Base-by-base conservation (phyloP, 2,888 invertebrate species). In the Nasonia oneida region DNA sequence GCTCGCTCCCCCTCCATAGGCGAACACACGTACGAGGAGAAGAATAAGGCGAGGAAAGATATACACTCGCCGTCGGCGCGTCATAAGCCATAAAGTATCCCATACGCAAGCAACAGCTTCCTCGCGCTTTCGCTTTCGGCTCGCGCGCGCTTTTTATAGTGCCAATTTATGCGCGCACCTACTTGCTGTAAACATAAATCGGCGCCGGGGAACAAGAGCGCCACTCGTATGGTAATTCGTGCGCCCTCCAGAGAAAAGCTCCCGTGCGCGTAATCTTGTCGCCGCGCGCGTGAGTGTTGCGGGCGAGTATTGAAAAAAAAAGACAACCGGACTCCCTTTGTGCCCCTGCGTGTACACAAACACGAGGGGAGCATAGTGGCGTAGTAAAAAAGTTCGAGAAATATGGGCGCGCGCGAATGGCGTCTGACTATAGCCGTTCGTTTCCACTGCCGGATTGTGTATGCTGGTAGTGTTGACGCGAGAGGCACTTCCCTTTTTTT, bases 171-270 rank as follows among this genome's bases (percentile, higher is more conserved):
- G 53, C 37, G 67, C 61, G 50, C 61, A 61, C 47, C 71, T 61
- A 23, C 18, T 29, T 29, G 50, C 75, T 81, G 81, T 77, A 81
- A 81, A 81, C 81, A 75, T 84, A 84, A 84, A 84, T 84, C 73
- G 75, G 64, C 75, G n/a, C 70, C 42, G 2, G 14, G 18, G 47
- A 64, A 8, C 33, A 71, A 81, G 37, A 47, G 15, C 42, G 42
- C 42, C 23, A 42, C 71, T 29, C 67, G 37, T 74, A 81, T 74
- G 73, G 15, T 74, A 81, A 81, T 81, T 5, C 33, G 2, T 33
- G 12, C 29, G 23, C 61, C 39, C 64, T 64, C 64, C 10, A 29
- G 64, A 64, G 64, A 23, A 23, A 64, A 29, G 67, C 67, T 67
- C 67, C 57, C 57, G 57, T 23, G n/a, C 57, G 67, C 67, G 29